Percentiles rank a stretch among this genome's conserved stretches.
phyloP scores from a whole-genome alignment of 35 echinoderm and acorn worm genomes.

The Hemicentrotus pulcherrimus region DNA sequence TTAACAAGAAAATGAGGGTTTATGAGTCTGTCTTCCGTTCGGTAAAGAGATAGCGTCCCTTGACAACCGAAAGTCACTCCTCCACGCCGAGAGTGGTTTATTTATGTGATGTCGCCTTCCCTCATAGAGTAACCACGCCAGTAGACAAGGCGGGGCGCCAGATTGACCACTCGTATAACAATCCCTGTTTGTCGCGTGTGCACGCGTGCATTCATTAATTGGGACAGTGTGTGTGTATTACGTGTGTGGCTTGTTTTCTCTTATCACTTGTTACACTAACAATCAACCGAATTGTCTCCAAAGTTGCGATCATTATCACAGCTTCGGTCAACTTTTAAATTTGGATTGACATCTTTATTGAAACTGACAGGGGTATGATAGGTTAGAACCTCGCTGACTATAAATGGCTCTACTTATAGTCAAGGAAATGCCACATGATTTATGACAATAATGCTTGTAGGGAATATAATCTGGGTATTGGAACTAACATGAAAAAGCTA shows the following conservation, averaged over 20 bases:
- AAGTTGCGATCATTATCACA: slow-evolving; percentile 5
- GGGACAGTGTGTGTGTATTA: neutral
- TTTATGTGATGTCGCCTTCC: neutral
- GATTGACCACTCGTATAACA: neutral
- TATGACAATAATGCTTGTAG: neutral
- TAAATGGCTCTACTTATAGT: neutral
- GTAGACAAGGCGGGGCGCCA: slow-evolving; percentile 5
- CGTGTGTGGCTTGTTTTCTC: neutral
- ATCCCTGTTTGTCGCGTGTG: slow-evolving; percentile 5
- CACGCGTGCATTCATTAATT: slow-evolving; percentile 25
- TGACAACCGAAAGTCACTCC: neutral
- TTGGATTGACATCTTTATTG: slow-evolving; percentile 9
- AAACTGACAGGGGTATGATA: neutral
- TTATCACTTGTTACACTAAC: slow-evolving; percentile 40
- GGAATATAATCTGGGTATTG: too few species aligned
- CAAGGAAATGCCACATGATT: neutral
- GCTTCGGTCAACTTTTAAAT: neutral
- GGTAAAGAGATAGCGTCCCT: neutral
- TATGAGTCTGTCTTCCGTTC: neutral
- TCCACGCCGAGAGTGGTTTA: neutral
- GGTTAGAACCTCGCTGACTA: too few species aligned
- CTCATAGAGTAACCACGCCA: neutral
- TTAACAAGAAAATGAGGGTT: neutral
- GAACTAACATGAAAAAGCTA: too few species aligned
- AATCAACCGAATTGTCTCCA: neutral